Conservation (phyloP, 2,888 invertebrate genomes). For the Drosophila ustulata region DNA sequence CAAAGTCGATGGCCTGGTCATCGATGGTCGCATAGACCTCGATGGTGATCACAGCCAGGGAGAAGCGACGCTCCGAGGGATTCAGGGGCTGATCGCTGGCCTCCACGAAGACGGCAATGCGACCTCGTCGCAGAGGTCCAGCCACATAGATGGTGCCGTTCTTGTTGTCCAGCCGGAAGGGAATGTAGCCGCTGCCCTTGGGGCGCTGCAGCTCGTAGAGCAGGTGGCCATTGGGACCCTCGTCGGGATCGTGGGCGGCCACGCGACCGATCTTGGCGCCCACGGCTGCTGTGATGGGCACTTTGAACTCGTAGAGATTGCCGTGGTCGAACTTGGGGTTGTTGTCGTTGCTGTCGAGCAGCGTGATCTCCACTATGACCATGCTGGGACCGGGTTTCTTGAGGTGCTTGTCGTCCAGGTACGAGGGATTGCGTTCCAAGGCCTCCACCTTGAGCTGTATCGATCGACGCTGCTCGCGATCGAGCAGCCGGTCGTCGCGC, state of each 20-base stretch:
- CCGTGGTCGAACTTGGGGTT: constrained; percentile 94
- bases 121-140: constrained; percentile 88
- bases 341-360: constrained; percentile 96
- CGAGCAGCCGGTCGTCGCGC: constrained; percentile 89
- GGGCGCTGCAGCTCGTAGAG: constrained; percentile 90
- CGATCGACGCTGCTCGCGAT: constrained; percentile 91
- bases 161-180: constrained; percentile 90
- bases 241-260: constrained; percentile 92
- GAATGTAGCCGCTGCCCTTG: constrained; percentile 88
- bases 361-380: constrained; percentile 92
- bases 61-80: constrained; percentile 92
- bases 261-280: constrained; percentile 92
- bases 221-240: constrained; percentile 89
- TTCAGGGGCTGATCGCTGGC: constrained; percentile 93
- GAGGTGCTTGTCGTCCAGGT: constrained; percentile 79
- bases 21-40: constrained; percentile 87
- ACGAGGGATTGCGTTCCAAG: constrained; percentile 90
- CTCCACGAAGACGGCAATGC: constrained; percentile 93
- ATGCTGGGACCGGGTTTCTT: constrained; percentile 84
- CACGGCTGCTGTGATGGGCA: constrained; percentile 89
- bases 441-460: constrained; percentile 92
- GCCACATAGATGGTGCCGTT: constrained; percentile 89
- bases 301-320: constrained; percentile 92
- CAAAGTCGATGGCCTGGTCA: constrained; percentile 89
- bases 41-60: constrained; percentile 93